Conservation (phyloP, 2,113 vertebrate species). For the Centropus unirufus region DNA sequence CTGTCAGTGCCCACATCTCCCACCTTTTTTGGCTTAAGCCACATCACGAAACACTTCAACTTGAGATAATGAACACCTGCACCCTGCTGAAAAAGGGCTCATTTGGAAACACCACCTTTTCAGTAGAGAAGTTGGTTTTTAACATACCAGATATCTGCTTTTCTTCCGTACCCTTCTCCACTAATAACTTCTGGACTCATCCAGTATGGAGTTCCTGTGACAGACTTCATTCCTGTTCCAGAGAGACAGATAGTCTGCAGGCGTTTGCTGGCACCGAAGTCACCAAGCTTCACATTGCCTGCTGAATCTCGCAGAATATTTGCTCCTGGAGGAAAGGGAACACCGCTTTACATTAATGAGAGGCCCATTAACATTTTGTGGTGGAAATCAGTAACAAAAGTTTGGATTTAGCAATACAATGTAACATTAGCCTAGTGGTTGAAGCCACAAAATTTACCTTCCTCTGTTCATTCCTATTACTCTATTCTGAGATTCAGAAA, state of each 20-base stretch:
- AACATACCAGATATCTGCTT: conserved; percentile 97
- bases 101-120: not conserved
- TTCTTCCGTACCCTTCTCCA: conserved; percentile 96
- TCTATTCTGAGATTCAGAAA: not conserved
- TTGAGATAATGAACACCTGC: not conserved
- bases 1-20: not conserved
- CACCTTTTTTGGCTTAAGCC: not conserved
- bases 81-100: not conserved
- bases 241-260: conserved; percentile 98
- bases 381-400: not conserved
- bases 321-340: conserved; percentile 83
- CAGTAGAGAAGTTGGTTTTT: not conserved
- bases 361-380: not conserved
- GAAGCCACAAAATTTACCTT: not conserved
- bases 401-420: not conserved
- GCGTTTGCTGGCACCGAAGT: conserved; percentile 95
- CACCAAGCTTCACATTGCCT: conserved; percentile 97
- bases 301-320: conserved; percentile 97
- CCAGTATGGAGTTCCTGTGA: conserved; percentile 98
- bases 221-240: conserved; percentile 96
- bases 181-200: conserved; percentile 99
- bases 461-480: not conserved
- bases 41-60: not conserved
- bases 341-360: not conserved
- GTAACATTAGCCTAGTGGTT: not conserved